phyloP scores from a whole-genome alignment of 2,113 vertebrate species.

The Willisornis vidua region DNA sequence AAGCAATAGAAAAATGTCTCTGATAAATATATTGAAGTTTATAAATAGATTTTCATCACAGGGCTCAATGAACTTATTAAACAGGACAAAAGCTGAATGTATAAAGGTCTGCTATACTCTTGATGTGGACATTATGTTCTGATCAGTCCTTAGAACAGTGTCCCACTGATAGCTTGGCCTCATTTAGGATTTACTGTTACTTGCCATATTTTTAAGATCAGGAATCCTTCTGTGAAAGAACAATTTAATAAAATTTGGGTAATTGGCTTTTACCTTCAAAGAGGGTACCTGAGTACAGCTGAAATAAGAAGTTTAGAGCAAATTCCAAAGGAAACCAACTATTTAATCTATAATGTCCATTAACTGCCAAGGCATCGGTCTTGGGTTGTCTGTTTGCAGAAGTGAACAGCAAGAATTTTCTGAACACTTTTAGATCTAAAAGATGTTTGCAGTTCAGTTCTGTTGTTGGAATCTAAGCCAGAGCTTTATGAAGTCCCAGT shows the following conservation, averaged over 20 bases:
- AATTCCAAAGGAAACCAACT: not conserved
- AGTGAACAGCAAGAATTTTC: not conserved
- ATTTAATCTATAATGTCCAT: fast-evolving
- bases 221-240: not conserved
- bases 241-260: not conserved
- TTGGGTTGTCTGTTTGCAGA: not conserved
- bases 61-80: not conserved
- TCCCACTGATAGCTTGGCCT: not conserved
- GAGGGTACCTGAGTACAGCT: not conserved
- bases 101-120: not conserved
- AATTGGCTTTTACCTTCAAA: not conserved
- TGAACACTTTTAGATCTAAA: not conserved
- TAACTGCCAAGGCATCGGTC: not conserved
- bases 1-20: not conserved
- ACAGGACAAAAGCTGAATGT: not conserved
- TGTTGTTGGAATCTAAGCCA: not conserved
- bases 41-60: not conserved
- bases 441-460: not conserved
- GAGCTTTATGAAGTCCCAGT: not conserved
- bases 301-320: not conserved
- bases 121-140: not conserved
- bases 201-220: not conserved
- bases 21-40: not conserved
- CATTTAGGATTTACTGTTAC: not conserved
- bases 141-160: not conserved